Conservation (phyloP, 2,113 vertebrate genomes). For the Irena cyanogastra region DNA sequence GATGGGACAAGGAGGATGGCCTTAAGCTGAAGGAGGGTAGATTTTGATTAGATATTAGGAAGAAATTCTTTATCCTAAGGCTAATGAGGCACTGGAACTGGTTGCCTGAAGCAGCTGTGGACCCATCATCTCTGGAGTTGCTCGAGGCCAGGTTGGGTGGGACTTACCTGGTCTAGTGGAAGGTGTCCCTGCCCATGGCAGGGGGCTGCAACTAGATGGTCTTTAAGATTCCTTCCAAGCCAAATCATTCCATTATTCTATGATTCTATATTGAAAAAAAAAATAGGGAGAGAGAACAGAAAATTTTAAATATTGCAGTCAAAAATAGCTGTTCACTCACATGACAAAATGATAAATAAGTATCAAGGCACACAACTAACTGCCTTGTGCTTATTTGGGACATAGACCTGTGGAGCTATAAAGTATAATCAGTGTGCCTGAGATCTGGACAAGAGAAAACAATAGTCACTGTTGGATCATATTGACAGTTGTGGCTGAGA, state of each 20-base stretch:
- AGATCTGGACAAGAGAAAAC: not conserved
- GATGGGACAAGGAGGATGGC: not conserved
- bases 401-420: not conserved
- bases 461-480: not conserved
- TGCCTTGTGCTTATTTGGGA: not conserved
- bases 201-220: not conserved
- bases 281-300: not conserved
- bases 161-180: not conserved
- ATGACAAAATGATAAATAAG: not conserved
- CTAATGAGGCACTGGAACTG: not conserved
- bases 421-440: not conserved
- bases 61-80: not conserved
- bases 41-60: not conserved
- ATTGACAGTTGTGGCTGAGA: not conserved
- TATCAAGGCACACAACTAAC: not conserved
- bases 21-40: not conserved
- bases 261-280: not conserved
- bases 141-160: not conserved
- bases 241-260: not conserved
- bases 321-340: not conserved
- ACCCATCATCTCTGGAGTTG: not conserved
- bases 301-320: not conserved
- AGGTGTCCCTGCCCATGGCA: not conserved
- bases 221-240: not conserved
- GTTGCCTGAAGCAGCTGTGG: not conserved